Conservation (phyloP, 2,113 vertebrate genomes). For the Pyxicephalus adspersus region DNA sequence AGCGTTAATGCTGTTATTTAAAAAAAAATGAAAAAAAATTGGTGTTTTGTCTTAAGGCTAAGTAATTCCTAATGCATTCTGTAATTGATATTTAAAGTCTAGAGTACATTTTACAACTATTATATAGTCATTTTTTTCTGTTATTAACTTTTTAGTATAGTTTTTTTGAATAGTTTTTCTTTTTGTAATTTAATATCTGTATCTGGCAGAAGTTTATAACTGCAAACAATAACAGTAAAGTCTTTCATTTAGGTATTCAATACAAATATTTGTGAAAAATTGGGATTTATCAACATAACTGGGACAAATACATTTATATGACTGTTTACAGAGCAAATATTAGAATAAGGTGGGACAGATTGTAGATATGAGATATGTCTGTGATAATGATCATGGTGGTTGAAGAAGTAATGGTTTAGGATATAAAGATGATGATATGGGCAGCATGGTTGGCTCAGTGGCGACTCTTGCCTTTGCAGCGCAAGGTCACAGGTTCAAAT, state of each 20-base stretch:
- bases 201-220: constrained; percentile 16
- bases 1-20: constrained; percentile 51
- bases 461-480: too few species aligned
- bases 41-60: constrained; percentile 57
- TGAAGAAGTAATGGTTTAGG: not conserved
- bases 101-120: constrained; percentile 55
- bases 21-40: constrained; percentile 39
- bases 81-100: constrained; percentile 62
- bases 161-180: constrained; percentile 14
- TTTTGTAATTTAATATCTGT: constrained; percentile 17
- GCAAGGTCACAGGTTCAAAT: too few species aligned
- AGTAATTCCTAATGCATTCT: constrained; percentile 58
- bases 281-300: too few species aligned
- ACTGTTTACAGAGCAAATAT: not conserved
- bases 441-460: too few species aligned
- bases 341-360: not conserved
- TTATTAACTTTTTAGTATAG: not conserved
- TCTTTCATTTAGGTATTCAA: not conserved
- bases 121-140: constrained; percentile 48
- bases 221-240: not conserved
- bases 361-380: not conserved
- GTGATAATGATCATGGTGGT: not conserved
- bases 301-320: not conserved
- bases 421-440: too few species aligned
- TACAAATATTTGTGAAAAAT: constrained; percentile 17